A percentile compares a stretch with the other conserved stretches of the same genome.
Evolutionary conservation across 2,113 vertebrate species (phyloP).

Genomic region (Melozone crissalis): DNA sequence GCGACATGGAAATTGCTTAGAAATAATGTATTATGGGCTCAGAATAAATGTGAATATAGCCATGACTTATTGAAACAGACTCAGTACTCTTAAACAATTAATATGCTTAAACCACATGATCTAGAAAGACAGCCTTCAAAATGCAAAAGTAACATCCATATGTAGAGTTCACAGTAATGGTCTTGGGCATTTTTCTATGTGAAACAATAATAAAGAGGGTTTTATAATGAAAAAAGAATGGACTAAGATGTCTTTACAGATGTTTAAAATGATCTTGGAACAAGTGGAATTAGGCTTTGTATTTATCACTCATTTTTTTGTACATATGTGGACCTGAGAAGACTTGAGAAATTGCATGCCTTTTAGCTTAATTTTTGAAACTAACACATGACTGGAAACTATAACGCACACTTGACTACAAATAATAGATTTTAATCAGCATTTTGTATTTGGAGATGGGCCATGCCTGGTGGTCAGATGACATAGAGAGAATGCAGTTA

Average conservation of each 20-base stretch:
- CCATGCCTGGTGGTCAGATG: neutral
- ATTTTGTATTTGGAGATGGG: neutral
- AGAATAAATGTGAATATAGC: neutral
- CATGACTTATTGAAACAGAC: neutral
- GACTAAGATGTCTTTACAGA: neutral
- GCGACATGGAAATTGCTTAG: neutral
- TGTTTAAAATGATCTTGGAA: neutral
- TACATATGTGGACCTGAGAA: neutral
- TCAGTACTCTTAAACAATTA: neutral
- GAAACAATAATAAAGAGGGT: neutral
- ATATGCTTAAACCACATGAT: neutral
- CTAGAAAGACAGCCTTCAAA: neutral
- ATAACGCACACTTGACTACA: neutral
- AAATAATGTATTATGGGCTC: neutral
- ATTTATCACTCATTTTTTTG: neutral
- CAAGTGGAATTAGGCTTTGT: neutral
- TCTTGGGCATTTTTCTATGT: neutral
- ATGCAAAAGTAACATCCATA: neutral
- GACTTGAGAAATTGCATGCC: neutral
- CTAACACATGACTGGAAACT: neutral
- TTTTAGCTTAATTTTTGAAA: neutral
- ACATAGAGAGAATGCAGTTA: neutral
- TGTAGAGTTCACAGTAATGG: neutral
- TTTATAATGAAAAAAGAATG: neutral
- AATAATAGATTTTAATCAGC: neutral